These are phyloP conservation scores for Apostichopus japonicus DNA, from an alignment of 35 echinoderm and acorn worm genomes.

Conservation along the genomic window DNA sequence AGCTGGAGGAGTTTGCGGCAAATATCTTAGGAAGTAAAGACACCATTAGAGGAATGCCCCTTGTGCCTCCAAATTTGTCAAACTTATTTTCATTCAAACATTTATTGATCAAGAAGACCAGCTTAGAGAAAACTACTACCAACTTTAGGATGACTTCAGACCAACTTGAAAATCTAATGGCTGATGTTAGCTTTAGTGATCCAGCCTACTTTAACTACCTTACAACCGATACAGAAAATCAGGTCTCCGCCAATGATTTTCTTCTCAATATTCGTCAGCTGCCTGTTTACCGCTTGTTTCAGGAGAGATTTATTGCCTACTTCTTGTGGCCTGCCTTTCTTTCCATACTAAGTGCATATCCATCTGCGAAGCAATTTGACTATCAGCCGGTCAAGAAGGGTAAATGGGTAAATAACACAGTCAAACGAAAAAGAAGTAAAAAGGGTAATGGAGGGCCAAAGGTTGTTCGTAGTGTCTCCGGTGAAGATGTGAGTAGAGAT, in stretches of 20 bases:
- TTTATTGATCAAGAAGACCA: slow-evolving; percentile 27
- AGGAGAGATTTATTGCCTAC: slow-evolving; percentile 21
- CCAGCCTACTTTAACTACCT: background rate
- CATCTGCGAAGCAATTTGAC: background rate
- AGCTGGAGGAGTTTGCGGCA: slow-evolving; percentile 16
- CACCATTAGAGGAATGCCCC: background rate
- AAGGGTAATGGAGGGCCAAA: background rate
- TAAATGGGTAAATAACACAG: background rate
- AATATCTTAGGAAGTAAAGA: background rate
- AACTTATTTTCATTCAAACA: slow-evolving; percentile 43
- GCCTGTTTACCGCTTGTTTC: background rate
- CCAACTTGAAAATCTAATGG: background rate
- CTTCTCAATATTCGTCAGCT: background rate
- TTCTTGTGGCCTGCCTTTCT: slow-evolving; percentile 41
- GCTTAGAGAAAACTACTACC: slow-evolving; percentile 1
- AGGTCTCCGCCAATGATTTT: background rate
- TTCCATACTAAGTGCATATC: background rate
- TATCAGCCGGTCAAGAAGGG: background rate
- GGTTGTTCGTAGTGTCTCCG: background rate
- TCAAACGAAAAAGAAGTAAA: background rate
- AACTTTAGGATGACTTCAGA: background rate
- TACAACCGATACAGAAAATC: background rate
- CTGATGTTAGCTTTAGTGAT: background rate
- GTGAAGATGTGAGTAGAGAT: background rate
- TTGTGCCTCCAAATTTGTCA: slow-evolving; percentile 19